Evolutionary conservation across 1,140 invertebrate species (phyloP).

Genomic region (Drosophila malerkotliana): DNA sequence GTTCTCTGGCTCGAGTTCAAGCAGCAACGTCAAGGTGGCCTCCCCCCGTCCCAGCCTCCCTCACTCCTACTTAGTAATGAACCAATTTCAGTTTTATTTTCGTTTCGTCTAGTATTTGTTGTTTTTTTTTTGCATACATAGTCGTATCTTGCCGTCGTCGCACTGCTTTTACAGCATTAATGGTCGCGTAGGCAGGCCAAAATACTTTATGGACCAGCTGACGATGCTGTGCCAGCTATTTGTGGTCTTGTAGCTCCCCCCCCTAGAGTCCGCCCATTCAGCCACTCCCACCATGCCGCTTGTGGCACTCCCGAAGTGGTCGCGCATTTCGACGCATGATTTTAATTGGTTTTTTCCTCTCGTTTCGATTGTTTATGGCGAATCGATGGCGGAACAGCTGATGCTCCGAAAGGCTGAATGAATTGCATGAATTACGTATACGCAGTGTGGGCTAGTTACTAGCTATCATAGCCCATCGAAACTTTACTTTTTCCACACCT

Average conservation of each 20-base stretch:
- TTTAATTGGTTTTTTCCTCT: constrained; percentile 67
- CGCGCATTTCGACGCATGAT: constrained; percentile 68
- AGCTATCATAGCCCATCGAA: neutral
- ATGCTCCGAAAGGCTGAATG: constrained; percentile 35
- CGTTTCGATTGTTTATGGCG: constrained; percentile 67
- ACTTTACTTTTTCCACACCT: neutral
- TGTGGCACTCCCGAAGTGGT: constrained; percentile 40
- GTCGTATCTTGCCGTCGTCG: constrained; percentile 31
- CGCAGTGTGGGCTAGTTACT: constrained; percentile 19
- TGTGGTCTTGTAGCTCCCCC: constrained; percentile 21
- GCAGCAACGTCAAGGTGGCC: constrained; percentile 76
- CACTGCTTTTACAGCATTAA: constrained; percentile 63
- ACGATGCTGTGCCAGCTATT: constrained; percentile 38
- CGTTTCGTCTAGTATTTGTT: constrained; percentile 42
- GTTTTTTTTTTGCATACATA: constrained; percentile 53
- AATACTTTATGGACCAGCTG: constrained; percentile 71
- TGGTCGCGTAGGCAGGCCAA: constrained; percentile 44
- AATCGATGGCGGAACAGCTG: constrained; percentile 58
- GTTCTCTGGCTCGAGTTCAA: constrained; percentile 76
- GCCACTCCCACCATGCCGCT: neutral
- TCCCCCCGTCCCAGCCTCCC: constrained; percentile 25
- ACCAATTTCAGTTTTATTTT: constrained; percentile 77
- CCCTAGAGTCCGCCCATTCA: neutral
- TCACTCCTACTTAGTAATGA: constrained; percentile 56
- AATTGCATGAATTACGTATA: constrained; percentile 45